phyloP scores from a whole-genome alignment of 2,797 vertebrate genomes.

The Phoebastria nigripes region DNA sequence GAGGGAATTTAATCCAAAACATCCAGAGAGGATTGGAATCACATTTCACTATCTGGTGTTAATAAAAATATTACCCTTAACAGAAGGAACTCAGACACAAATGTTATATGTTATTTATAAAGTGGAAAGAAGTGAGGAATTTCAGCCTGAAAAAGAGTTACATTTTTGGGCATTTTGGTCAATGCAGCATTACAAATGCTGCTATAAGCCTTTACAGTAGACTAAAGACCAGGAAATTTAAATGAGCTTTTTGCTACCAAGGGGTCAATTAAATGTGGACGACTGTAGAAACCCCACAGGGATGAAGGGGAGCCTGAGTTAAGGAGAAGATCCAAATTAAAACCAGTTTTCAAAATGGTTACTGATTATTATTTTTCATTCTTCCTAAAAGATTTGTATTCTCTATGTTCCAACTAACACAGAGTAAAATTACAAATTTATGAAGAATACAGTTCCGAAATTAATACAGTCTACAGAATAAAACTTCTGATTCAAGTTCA shows the following conservation, averaged over 20 bases:
- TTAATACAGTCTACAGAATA: not conserved
- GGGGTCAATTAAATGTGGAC: not conserved
- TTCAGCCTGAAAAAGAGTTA: not conserved
- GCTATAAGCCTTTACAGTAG: not conserved
- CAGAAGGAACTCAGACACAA: not conserved
- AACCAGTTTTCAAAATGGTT: not conserved
- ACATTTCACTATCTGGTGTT: not conserved
- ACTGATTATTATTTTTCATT: not conserved
- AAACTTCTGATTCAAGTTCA: not conserved
- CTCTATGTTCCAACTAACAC: not conserved
- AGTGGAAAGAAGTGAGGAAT: not conserved
- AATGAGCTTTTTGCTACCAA: not conserved
- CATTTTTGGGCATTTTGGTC: not conserved
- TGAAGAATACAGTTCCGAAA: not conserved
- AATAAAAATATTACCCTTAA: not conserved
- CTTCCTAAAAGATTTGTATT: not conserved
- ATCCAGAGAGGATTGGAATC: not conserved
- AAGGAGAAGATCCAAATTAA: not conserved
- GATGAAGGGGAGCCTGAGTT: not conserved
- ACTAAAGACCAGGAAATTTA: not conserved
- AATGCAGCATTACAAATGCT: not conserved
- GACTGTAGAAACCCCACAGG: not conserved
- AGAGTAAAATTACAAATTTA: not conserved
- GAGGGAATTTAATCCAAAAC: constrained; percentile 32
- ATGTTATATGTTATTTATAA: not conserved